Evolutionary conservation across 2,797 vertebrate species (phyloP).

Genomic region (Pyrrhura leucotis): DNA sequence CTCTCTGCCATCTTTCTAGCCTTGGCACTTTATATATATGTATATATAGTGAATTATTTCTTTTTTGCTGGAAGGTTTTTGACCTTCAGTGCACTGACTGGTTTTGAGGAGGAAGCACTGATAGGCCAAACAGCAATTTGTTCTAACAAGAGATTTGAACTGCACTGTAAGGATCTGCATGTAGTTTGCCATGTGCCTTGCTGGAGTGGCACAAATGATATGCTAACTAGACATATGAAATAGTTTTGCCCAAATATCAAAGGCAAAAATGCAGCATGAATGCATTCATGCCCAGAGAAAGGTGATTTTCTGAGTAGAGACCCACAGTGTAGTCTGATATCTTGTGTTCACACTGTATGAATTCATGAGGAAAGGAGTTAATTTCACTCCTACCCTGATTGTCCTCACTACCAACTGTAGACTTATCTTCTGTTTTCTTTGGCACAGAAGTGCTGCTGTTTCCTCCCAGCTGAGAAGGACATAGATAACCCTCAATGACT

Average conservation of each 20-base stretch:
- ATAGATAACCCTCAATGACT: not conserved
- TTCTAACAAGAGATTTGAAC: not conserved
- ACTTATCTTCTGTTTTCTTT: not conserved
- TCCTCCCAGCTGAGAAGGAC: not conserved
- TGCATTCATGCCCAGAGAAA: not conserved
- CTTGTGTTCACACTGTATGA: not conserved
- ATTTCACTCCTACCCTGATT: not conserved
- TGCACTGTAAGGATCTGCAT: not conserved
- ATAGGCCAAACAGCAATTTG: not conserved
- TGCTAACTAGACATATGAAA: not conserved
- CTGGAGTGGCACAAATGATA: not conserved
- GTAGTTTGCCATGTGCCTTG: not conserved
- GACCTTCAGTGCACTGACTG: not conserved
- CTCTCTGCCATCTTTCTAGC: not conserved
- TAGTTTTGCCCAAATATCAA: not conserved
- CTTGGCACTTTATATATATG: not conserved
- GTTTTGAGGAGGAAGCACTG: not conserved
- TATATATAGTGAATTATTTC: not conserved
- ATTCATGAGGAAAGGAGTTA: not conserved
- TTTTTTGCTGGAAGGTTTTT: not conserved
- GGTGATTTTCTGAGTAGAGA: not conserved
- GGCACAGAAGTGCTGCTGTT: not conserved
- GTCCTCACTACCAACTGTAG: not conserved
- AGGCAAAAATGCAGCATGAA: not conserved
- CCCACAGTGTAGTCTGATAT: not conserved